Evolutionary conservation across 2,113 vertebrate genomes (phyloP), one percentile per base, ranked within the genome.

Genomic region (Apodemus speciosus): DNA sequence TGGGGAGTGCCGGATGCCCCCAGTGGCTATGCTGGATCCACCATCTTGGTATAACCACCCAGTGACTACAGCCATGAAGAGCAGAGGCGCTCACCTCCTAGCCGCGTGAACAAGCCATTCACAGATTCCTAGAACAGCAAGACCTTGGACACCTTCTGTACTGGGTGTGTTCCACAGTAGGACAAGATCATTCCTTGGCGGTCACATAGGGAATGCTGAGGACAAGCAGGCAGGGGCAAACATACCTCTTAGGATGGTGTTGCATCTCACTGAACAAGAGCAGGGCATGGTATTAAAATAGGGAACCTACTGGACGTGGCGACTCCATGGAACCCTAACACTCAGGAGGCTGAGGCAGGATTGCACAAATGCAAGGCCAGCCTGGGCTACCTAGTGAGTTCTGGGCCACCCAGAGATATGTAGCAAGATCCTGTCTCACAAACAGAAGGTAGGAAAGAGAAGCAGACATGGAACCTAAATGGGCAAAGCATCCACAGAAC

Each of bases 1-100:
- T 83, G 90, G 92, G 56, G 94, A 95, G 93, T 94, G 30, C 62
- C 89, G 35, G 79, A 60, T 1, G 15, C 88, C 90, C 76, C 21
- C 77, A 64, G 72, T 38, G 49, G 14, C 35, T 38, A 27, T 84
- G 75, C 86, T 25, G 14, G 30, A 13, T 30, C 79, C 35, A 18
- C n/a, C 20, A 5, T 81, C 46, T 49, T 0, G 0, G 3, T 11
- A 32, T 0, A 23, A 11, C 27, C 3, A 2, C 21, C 66, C 75
- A 35, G 1, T 40, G 51, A 11, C 56, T 18, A 72, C 4, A 43
- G 80, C 25, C 16, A 15, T 64, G 43, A 16, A 32, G 53, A 56
- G 23, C 56, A 60, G 18, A 38, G 20, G 40, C 64, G 38, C 35
- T 40, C 38, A 38, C 18, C 21, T 30, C 53, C 69, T 21, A 1